A percentile compares a stretch with the other conserved stretches of the same genome.
phyloP scores from a whole-genome alignment of 2,888 invertebrate genomes.

The Chelonus formosanus region DNA sequence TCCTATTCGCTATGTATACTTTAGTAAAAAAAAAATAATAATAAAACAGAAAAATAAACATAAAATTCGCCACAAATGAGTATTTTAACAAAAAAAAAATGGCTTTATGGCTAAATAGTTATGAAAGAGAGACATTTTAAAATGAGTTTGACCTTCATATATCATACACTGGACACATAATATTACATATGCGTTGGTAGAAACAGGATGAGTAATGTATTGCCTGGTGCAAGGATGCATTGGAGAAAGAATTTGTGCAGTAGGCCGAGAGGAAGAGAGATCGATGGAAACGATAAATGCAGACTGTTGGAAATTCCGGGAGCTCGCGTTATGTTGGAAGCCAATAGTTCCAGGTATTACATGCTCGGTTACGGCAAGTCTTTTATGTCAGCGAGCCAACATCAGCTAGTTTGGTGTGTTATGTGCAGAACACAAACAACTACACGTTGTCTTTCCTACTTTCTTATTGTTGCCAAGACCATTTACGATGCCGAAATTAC shows the following conservation, averaged over 20 bases:
- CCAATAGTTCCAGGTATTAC: conserved; percentile 42
- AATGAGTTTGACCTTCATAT: too few species aligned
- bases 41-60: too few species aligned
- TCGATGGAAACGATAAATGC: conserved; percentile 30
- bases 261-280: conserved; percentile 24
- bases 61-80: too few species aligned
- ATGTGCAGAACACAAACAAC: conserved; percentile 13
- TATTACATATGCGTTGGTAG: too few species aligned
- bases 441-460: background rate
- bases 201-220: background rate
- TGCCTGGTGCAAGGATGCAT: background rate
- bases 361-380: conserved; percentile 40
- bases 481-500: too few species aligned
- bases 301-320: conserved; percentile 28
- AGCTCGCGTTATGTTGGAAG: conserved; percentile 35
- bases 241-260: conserved; percentile 19
- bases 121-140: too few species aligned
- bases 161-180: too few species aligned
- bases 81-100: too few species aligned
- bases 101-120: too few species aligned
- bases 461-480: too few species aligned
- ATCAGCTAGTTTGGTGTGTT: background rate
- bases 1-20: conserved; percentile 42
- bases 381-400: conserved; percentile 26
- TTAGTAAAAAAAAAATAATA: too few species aligned